These are phyloP conservation scores for Danionella dracula DNA, from an alignment of 2,797 vertebrate species.

Conservation along the genomic window DNA sequence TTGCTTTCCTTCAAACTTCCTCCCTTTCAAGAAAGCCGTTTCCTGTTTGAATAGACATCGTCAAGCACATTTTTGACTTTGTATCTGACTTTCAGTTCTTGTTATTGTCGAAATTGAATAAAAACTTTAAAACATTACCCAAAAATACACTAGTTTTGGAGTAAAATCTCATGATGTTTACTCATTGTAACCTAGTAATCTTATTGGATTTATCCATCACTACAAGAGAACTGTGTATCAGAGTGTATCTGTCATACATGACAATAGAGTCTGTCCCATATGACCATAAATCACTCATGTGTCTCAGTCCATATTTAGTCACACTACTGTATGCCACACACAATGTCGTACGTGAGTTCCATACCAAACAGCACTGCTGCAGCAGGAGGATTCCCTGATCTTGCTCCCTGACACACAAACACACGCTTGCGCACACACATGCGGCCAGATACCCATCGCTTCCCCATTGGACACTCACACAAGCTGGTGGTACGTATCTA, in stretches of 20 bases:
- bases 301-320: conserved; percentile 15
- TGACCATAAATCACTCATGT: conserved; percentile 38
- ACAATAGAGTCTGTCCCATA: conserved; percentile 26
- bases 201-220: too few relatives aligned
- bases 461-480: conserved; percentile 30
- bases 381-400: conserved; percentile 48
- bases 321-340: conserved; percentile 27
- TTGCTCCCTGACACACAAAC: conserved; percentile 25
- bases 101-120: too few relatives aligned
- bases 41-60: conserved; percentile 6
- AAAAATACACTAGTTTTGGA: too few relatives aligned
- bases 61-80: too few relatives aligned
- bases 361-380: conserved; percentile 41
- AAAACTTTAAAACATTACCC: too few relatives aligned
- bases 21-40: conserved; percentile 14
- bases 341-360: conserved; percentile 20
- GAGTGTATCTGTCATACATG: too few relatives aligned
- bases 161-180: too few relatives aligned
- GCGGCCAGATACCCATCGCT: conserved; percentile 10
- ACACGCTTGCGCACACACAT: conserved; percentile 5
- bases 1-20: conserved; percentile 33
- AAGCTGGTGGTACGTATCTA: conserved; percentile 39
- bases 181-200: too few relatives aligned
- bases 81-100: too few relatives aligned
- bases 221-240: too few relatives aligned